Evolutionary conservation across 2,888 invertebrate genomes (phyloP), one percentile per base, ranked within the genome.

Genomic region (Amiota mariae): DNA sequence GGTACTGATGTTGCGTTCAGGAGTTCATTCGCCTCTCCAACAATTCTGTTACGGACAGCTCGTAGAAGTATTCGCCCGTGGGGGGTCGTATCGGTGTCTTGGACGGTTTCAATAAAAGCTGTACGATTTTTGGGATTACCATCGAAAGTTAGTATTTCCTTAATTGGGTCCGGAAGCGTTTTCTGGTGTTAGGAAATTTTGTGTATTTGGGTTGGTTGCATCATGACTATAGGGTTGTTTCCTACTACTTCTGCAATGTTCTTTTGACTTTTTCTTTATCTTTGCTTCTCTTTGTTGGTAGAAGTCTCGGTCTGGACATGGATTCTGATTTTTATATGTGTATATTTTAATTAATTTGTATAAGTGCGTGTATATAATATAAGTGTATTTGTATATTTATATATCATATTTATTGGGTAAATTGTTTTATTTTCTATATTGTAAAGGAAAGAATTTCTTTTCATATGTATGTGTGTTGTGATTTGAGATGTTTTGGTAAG

Each of bases 31-130:
- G 64, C n/a, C 64, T 64, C 20, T 64, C 46, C 64, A 36, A 64
- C n/a, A 64, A 47, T 47, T 64, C 20, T 64, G 13, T 64, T 64
- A 9, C 64, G 36, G n/a, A 64, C 47, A 13, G 46, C 64, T 47
- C 64, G 36, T 13, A 64, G 46, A 12, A 64, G 47, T 13, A 64
- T 12, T 64, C 13, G 64, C 11, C 64, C 64, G 13, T 64, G n/a
- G 46, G 64, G 64, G 8, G 64, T 46, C 47, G 2, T 36, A 20
- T 64, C 64, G 1, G 47, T 64, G 46, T 20, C 64, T n/a, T n/a
- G n/a, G n/a, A 46, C 51, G 4, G 51, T 51, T 11, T 51, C 1
- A 4, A 51, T 51, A n/a, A 51, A 51, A 51, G 51, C 51, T 51
- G 2, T 51, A 51, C 1, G 2, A 51, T 51, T 24, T 24, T 24